Percentiles rank a stretch among this genome's conserved stretches.
phyloP scores from a whole-genome alignment of 2,797 vertebrate species.

The Rhynchotus rufescens region DNA sequence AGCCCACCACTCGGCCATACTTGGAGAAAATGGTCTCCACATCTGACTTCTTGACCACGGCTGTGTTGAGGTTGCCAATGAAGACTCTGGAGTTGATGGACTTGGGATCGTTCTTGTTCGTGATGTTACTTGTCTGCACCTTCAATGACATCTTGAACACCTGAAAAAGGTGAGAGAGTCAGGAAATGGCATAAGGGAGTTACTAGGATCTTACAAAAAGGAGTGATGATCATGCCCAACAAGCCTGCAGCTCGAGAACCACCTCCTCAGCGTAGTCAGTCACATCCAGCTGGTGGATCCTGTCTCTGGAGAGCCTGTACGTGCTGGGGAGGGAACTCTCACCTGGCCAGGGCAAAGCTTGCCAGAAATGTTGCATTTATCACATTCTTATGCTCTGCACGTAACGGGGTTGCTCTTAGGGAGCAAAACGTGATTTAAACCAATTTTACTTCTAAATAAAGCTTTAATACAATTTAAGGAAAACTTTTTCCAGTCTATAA shows the following conservation, averaged over 20 bases:
- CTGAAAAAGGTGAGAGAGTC: conserved; percentile 5
- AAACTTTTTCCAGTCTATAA: not conserved
- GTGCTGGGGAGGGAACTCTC: not conserved
- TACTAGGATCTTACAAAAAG: not conserved
- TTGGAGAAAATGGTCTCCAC: conserved; percentile 94
- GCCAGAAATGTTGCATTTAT: not conserved
- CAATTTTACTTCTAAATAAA: not conserved
- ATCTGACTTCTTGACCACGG: conserved; percentile 93
- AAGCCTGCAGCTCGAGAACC: not conserved
- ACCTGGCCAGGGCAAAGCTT: not conserved
- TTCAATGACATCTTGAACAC: conserved; percentile 89
- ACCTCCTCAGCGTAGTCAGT: not conserved
- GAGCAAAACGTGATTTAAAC: not conserved
- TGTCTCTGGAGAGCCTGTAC: fast-evolving
- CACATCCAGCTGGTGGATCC: too few species aligned
- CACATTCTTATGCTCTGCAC: not conserved
- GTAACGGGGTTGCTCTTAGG: not conserved
- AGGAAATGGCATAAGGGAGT: not conserved
- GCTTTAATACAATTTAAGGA: not conserved
- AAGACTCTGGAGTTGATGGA: conserved; percentile 96
- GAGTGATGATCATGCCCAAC: fast-evolving
- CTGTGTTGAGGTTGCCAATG: conserved; percentile 95
- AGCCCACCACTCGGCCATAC: conserved; percentile 92
- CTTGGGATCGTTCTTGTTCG: conserved; percentile 97
- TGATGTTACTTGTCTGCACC: conserved; percentile 94